Evolutionary conservation across 2,888 invertebrate genomes (phyloP).

Genomic region (Orthosia gothica): DNA sequence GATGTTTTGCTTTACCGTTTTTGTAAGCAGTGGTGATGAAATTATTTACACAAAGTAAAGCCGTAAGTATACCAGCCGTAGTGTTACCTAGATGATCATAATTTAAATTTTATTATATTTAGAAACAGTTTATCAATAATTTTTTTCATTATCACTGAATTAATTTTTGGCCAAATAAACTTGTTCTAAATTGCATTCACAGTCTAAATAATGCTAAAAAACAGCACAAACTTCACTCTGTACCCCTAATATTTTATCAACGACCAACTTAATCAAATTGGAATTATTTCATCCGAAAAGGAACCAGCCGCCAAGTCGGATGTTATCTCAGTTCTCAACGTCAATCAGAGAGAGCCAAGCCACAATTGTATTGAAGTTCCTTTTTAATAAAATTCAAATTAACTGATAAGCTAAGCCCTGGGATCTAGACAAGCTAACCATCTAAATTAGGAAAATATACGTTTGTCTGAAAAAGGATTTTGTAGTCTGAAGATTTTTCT

Average conservation of each 20-base stretch:
- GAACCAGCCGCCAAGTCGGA: constrained; percentile 23
- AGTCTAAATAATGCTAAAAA: not conserved
- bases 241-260: constrained; percentile 17
- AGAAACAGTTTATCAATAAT: too few relatives aligned
- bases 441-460: constrained; percentile 53
- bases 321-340: constrained; percentile 45
- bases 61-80: too few relatives aligned
- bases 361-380: constrained; percentile 55
- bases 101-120: too few relatives aligned
- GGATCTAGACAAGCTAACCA: constrained; percentile 30
- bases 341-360: constrained; percentile 47
- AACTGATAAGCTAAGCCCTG: constrained; percentile 49
- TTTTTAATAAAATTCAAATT: constrained; percentile 54
- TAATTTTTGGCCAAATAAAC: too few relatives aligned
- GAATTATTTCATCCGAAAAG: constrained; percentile 31
- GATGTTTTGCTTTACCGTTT: too few relatives aligned
- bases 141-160: too few relatives aligned
- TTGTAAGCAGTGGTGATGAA: too few relatives aligned
- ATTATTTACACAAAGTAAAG: too few relatives aligned
- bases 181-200: not conserved
- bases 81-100: too few relatives aligned
- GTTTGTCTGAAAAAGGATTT: constrained; percentile 22
- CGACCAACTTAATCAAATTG: constrained; percentile 35
- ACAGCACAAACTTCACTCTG: not conserved
- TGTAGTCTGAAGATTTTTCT: constrained; percentile 3